Evolutionary conservation across 2,888 invertebrate genomes (phyloP).

Genomic region (Helicoverpa assulta): DNA sequence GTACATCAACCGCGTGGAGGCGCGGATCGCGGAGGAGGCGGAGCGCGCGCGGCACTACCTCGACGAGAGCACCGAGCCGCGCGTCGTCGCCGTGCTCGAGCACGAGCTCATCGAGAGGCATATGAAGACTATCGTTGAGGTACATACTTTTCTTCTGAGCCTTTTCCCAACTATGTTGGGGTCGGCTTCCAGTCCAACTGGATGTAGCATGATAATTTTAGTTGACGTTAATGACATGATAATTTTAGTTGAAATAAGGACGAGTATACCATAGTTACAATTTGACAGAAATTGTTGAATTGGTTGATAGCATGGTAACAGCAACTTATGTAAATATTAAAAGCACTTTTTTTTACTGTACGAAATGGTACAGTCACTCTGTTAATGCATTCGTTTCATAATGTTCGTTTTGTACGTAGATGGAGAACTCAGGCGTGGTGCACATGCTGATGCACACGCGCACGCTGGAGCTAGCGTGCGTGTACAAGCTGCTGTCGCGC

Average conservation of each 20-base stretch:
- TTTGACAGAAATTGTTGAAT: no score
- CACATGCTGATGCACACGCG: slow-evolving; percentile 99
- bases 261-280: no score
- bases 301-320: no score
- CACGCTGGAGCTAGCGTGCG: slow-evolving; percentile 98
- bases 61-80: slow-evolving; percentile 98
- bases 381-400: no score
- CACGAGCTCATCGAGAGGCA: slow-evolving; percentile 99
- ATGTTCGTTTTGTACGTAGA: slow-evolving; percentile 85
- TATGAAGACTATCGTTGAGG: slow-evolving; percentile 95
- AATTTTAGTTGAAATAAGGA: no score
- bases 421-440: slow-evolving; percentile 99
- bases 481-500: slow-evolving; percentile 98
- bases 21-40: slow-evolving; percentile 98
- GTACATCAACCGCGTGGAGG: slow-evolving; percentile 99
- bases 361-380: no score
- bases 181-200: no score
- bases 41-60: slow-evolving; percentile 99
- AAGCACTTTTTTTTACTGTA: no score
- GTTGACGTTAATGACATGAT: no score
- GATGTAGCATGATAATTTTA: no score
- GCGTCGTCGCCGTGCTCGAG: slow-evolving; percentile 99
- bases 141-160: background rate
- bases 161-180: no score
- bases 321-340: no score